These are phyloP conservation scores for Limosa lapponica DNA, from an alignment of 2,797 vertebrate genomes.

Conservation along the genomic window DNA sequence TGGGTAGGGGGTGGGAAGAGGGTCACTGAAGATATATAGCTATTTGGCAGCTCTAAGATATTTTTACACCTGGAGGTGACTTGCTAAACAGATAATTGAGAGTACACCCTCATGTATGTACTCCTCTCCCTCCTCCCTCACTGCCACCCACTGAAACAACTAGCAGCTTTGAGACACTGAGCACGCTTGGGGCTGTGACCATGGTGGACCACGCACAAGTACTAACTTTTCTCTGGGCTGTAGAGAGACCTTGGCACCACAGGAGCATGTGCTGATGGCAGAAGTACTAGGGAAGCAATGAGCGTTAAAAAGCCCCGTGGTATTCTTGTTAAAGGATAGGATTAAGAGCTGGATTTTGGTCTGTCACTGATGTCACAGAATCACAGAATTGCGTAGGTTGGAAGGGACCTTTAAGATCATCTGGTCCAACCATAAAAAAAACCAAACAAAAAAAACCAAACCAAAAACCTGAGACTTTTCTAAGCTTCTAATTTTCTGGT, in stretches of 20 bases:
- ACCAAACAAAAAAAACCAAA: too few relatives aligned
- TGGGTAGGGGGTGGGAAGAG: not conserved
- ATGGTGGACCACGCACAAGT: fast-evolving
- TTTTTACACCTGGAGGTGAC: not conserved
- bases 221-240: not conserved
- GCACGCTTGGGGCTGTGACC: not conserved
- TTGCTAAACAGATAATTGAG: slow-evolving; percentile 26
- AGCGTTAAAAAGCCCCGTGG: fast-evolving
- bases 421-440: too few relatives aligned
- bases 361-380: fast-evolving
- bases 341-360: not conserved
- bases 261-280: not conserved
- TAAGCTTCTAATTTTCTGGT: not conserved
- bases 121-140: not conserved
- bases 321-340: not conserved
- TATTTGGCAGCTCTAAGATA: not conserved
- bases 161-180: not conserved
- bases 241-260: not conserved
- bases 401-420: too few relatives aligned
- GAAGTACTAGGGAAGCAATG: not conserved
- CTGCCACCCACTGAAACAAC: not conserved
- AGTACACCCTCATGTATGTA: not conserved
- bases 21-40: not conserved
- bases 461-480: not conserved
- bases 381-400: too few relatives aligned